These are phyloP conservation scores for Notarius quadriscutis DNA, from an alignment of 2,113 vertebrate species.

Conservation along the genomic window DNA sequence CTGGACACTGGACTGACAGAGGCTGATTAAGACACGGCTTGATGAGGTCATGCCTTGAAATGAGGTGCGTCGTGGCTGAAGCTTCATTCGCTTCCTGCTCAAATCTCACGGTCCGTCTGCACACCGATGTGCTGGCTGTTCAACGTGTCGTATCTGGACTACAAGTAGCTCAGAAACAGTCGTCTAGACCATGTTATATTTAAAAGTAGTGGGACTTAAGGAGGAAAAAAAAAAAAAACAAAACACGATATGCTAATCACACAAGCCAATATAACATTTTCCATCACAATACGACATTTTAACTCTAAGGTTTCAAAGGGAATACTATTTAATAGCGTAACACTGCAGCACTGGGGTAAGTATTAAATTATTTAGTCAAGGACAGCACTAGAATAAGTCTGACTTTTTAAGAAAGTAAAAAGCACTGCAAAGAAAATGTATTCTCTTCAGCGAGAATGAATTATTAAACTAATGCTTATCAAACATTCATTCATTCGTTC, in stretches of 20 bases:
- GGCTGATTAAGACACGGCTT: constrained; percentile 4
- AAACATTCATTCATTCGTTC: not conserved
- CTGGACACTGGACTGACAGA: not conserved
- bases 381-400: not conserved
- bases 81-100: constrained; percentile 27
- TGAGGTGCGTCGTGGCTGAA: constrained; percentile 32
- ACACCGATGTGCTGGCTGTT: not conserved
- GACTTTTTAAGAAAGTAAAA: constrained; percentile 8
- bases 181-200: too few relatives aligned
- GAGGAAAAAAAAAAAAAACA: too few relatives aligned
- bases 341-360: not conserved
- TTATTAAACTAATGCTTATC: not conserved
- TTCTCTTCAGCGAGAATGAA: not conserved
- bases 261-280: not conserved
- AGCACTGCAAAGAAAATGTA: not conserved
- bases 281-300: not conserved
- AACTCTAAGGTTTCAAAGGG: not conserved
- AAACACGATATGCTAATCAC: not conserved
- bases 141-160: not conserved
- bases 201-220: not conserved
- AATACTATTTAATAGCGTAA: constrained; percentile 5
- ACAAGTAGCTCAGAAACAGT: not conserved
- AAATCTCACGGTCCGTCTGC: constrained; percentile 2
- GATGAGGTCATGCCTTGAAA: constrained; percentile 33
- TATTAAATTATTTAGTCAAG: constrained; percentile 16